Evolutionary conservation across 2,888 invertebrate genomes (phyloP), one percentile per base, ranked within the genome.

Genomic region (Slavum lentiscoides): DNA sequence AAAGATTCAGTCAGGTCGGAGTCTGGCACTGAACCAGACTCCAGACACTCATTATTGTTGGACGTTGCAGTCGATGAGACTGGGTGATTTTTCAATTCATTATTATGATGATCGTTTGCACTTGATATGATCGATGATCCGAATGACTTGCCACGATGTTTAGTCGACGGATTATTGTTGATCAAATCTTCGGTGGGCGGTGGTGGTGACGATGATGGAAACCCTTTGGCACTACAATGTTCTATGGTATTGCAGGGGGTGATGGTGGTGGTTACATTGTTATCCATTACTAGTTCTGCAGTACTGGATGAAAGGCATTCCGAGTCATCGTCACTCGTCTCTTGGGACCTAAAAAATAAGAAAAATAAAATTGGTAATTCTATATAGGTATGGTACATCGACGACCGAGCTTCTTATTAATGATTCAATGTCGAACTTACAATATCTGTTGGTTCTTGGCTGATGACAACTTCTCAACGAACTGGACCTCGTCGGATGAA

Each of bases 401-500:
- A 11, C 13, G 3, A 49, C 11, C 13, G 11, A 11, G 13, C 13
- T 13, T 49, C 30, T 30, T 4, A 30, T 13, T 13, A 15, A 13
- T 13, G 13, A 13, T 49, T 55, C 19, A 55, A 55, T 55, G 19
- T 55, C 19, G 55, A 55, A 80, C 70, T 70, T 11, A 80, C 77
- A 37, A 61, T 6, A 64, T 62, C 37, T 55, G 80, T 39, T 70
- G 62, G 23, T 72, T 80, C 4, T 72, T 77, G 5, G 19, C 13
- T 0, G 77, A 23, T 0, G 77, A 23, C 39, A 80, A n/a, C 23
- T 80, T 72, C 7, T 80, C 70, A 15, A 72, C 72, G 8, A 72
- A 80, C 49, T 80, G 72, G 0, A 80, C 80, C 19, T 95, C 95
- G 86, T 97, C 96, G 84, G 94, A 93, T 85, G 96, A 96, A 87